Conservation (phyloP, 2,797 vertebrate species). For the Vultur gryphus region DNA sequence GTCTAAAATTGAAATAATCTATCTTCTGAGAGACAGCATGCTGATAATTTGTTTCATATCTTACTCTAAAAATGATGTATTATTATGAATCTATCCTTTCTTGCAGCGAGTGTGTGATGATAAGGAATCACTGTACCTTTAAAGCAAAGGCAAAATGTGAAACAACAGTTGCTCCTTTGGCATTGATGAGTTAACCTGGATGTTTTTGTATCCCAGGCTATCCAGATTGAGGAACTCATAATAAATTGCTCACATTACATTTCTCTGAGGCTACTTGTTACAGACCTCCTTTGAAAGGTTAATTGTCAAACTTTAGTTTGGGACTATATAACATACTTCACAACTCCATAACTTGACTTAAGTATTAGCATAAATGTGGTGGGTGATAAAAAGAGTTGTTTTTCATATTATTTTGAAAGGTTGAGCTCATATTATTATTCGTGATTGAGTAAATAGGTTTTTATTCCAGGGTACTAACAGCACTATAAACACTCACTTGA, state of each 20-base stretch:
- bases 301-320: conserved; percentile 9
- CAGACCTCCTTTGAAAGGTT: conserved; percentile 6
- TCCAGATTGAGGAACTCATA: background rate
- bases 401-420: conserved; percentile 41
- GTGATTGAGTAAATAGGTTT: conserved; percentile 39
- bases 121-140: background rate
- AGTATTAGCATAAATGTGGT: conserved; percentile 1
- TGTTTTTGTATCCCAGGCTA: background rate
- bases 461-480: conserved; percentile 2
- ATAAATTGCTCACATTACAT: background rate
- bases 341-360: background rate
- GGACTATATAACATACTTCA: background rate
- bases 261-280: background rate
- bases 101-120: background rate
- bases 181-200: background rate
- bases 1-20: conserved; percentile 20
- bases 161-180: background rate
- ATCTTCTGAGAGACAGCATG: background rate
- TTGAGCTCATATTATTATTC: conserved; percentile 43
- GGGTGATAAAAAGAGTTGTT: conserved; percentile 27
- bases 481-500: conserved; percentile 7
- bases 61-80: conserved; percentile 1
- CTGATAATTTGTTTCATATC: conserved; percentile 9
- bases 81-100: conserved; percentile 6
- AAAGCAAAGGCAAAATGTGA: background rate